phyloP scores from a whole-genome alignment of 2,113 vertebrate species.

The Alligator mississippiensis region DNA sequence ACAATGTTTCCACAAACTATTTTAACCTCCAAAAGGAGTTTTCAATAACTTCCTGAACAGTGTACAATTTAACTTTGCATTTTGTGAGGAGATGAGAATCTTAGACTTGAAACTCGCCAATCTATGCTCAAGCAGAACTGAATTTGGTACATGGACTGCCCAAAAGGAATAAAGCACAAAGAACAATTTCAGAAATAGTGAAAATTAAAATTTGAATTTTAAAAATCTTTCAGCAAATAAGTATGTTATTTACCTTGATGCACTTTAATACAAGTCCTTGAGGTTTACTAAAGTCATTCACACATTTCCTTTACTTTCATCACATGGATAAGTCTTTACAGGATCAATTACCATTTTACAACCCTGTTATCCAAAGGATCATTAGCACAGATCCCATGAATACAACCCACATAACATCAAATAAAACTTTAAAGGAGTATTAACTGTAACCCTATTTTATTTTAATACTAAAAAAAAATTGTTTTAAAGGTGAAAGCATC shows the following conservation, averaged over 20 bases:
- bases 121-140: background rate
- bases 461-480: background rate
- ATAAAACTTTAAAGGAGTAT: background rate
- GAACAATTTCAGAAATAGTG: background rate
- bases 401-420: background rate
- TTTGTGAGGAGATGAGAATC: background rate
- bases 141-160: background rate
- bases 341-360: background rate
- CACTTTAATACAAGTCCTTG: too few relatives aligned
- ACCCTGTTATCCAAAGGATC: background rate
- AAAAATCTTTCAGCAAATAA: background rate
- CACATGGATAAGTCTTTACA: background rate
- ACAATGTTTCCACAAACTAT: background rate
- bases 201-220: background rate
- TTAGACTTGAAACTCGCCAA: background rate
- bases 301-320: background rate
- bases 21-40: background rate
- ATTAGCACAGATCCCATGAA: background rate
- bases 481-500: background rate
- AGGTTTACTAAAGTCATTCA: too few relatives aligned
- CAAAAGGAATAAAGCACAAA: background rate
- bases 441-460: background rate
- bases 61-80: background rate
- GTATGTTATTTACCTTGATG: too few relatives aligned
- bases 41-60: background rate